Base-by-base conservation (phyloP, 1,140 invertebrate species). In the Drosophila nikananu region DNA sequence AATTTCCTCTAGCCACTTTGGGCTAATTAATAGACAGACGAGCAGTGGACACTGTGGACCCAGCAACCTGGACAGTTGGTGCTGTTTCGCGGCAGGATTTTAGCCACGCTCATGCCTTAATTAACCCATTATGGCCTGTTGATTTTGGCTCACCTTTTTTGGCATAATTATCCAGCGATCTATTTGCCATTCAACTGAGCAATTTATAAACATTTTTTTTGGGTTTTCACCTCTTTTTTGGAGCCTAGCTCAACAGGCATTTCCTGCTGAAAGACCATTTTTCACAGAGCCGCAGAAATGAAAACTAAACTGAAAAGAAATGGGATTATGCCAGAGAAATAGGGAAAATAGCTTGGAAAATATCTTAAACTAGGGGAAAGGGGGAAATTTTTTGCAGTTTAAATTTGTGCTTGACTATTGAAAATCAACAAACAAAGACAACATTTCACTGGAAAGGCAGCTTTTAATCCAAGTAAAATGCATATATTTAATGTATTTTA, bases 101-200 rank as follows among this genome's bases (percentile, higher is more conserved):
- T 12, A 15, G 41, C 46, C 23, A 30, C 39, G 21, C 51, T 52
- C 55, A 72, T 74, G 61, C 66, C 64, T 84, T 86, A 84, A 84
- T 84, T 84, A 84, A 81, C 68, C 82, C 82, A 84, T 77, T 78
- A 84, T 81, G 77, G 77, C 68, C 64, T 67, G 82, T 84, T 84
- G 82, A 84, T 80, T 84, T 81, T 74, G 13, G 13, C 23, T 23
- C 21, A 39, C 25, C 49, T 52, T 49, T 57, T 30, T 75, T 59
- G 27, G 60, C 77, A 67, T 81, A 81, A 81, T 86, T 74, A 81
- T 83, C 46, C 44, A 49, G 37, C 58, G 48, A 65, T 75, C 74
- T 72, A 72, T 73, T 83, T 72, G 71, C 60, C 82, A 63, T 57
- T 81, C 60, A 84, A 65, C 81, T 62, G 51, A 46, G 62, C 77